Base-by-base conservation (phyloP, 1,140 invertebrate species). In the Drosophila nikananu region DNA sequence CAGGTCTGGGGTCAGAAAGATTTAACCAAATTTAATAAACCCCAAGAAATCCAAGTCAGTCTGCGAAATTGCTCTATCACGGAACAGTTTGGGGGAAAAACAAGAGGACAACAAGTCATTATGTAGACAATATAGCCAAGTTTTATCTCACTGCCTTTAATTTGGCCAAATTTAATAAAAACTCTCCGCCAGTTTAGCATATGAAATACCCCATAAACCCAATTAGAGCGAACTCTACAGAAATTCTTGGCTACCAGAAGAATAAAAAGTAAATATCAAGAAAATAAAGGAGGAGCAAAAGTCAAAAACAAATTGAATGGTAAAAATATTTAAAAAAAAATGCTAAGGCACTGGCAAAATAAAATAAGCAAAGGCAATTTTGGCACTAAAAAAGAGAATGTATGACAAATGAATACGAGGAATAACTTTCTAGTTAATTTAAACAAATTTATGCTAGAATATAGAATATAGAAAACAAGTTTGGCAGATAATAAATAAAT, bases 21-120 rank as follows among this genome's bases (percentile, higher is more conserved):
- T 32, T 74, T 61, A 52, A 44, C 57, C 68, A 73, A 74, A 73
- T 74, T 74, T 74, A 74, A 74, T 74, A 74, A 73, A 60, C 30
- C 67, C 67, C 35, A 8, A 15, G 21, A 25, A 25, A 37, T 52
- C 30, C 60, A 4, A 59, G 39, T 15, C 32, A 41, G 61, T 27
- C 46, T 6, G 32, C 19, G 32, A 63, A 63, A 55, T 27, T 63
- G 48, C 19, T 54, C 42, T 15, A 55, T 19, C 25, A 57, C 35
- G 9, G 9, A 27, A 19, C 27, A 37, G 2, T 44, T 64, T 32
- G n/a, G 12, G 19, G 2, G 49, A 19, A 35, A 55, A 35, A 30
- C 32, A 35, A 21, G 25, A 12, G 51, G 30, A 35, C 30, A 35
- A 39, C 30, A 54, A 72, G 32, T 39, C 48, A 41, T 63, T 54